Evolutionary conservation across 2,888 invertebrate genomes (phyloP).

Genomic region (Sussaba pulchella): DNA sequence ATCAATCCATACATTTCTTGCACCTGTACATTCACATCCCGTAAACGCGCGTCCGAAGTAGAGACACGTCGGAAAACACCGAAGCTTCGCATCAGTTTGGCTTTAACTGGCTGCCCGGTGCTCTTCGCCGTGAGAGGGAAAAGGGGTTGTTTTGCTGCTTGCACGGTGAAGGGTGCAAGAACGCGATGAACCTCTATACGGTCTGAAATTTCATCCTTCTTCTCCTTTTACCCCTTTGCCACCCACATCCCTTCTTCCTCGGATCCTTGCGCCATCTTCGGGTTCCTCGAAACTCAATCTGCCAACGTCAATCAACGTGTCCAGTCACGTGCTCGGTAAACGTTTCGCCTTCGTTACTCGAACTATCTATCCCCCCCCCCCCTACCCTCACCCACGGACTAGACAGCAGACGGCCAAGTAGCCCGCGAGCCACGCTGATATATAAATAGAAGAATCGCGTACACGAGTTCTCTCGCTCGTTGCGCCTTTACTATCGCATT

Average conservation of each 20-base stretch:
- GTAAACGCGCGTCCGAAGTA: slow-evolving; percentile 24
- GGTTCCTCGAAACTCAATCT: slow-evolving; percentile 67
- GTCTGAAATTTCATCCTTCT: slow-evolving; percentile 54
- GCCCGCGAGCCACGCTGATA: slow-evolving; percentile 59
- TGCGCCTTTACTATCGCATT: slow-evolving; percentile 42
- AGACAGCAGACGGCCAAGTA: slow-evolving; percentile 57
- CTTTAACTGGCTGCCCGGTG: slow-evolving; percentile 40
- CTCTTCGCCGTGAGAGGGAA: slow-evolving; percentile 20
- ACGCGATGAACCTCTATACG: slow-evolving; percentile 39
- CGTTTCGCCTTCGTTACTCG: slow-evolving; percentile 60
- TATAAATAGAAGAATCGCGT: slow-evolving; percentile 65
- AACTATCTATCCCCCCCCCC: slow-evolving; percentile 33
- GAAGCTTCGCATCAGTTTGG: slow-evolving; percentile 52
- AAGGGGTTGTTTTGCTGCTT: neutral
- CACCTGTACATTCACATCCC: too few relatives aligned
- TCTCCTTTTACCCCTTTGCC: slow-evolving; percentile 7
- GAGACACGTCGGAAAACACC: slow-evolving; percentile 35
- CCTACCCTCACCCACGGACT: slow-evolving; percentile 37
- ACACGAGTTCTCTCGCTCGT: slow-evolving; percentile 31
- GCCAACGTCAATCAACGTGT: slow-evolving; percentile 69
- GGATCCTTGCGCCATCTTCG: slow-evolving; percentile 26
- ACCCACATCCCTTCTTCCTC: slow-evolving; percentile 19
- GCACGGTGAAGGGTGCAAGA: slow-evolving; percentile 29
- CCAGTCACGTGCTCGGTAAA: slow-evolving; percentile 65
- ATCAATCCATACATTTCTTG: too few relatives aligned